These are phyloP conservation scores for Poicephalus gulielmi DNA, from an alignment of 2,113 vertebrate genomes.

Conservation along the genomic window DNA sequence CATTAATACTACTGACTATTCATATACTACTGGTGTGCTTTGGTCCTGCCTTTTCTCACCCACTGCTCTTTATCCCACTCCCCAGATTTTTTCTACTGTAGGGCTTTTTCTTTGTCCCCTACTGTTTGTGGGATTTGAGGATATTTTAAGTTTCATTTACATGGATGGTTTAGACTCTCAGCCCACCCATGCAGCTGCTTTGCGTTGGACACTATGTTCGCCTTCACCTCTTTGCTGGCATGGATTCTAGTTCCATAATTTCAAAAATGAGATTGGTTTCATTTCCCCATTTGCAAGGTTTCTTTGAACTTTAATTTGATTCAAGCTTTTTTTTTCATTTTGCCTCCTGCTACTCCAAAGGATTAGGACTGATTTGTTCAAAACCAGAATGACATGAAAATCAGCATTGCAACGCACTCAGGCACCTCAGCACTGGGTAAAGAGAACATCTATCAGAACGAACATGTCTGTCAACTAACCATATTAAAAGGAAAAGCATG, in stretches of 20 bases:
- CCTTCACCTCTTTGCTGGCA: neutral
- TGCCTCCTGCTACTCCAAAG: neutral
- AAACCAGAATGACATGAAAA: neutral
- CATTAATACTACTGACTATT: neutral
- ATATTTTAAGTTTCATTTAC: neutral
- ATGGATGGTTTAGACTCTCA: neutral
- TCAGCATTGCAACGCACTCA: accelerated
- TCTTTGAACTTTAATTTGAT: neutral
- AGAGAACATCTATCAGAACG: neutral
- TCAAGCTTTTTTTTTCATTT: neutral
- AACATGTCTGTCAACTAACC: neutral
- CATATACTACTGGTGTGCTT: neutral
- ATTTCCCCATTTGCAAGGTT: neutral
- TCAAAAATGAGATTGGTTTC: neutral
- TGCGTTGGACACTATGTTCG: neutral
- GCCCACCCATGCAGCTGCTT: neutral
- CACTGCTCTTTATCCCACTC: neutral
- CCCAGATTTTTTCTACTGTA: neutral
- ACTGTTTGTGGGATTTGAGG: neutral
- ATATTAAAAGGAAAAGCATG: neutral
- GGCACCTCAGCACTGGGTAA: accelerated
- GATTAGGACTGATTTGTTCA: neutral
- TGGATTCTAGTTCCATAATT: neutral
- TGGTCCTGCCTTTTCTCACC: neutral
- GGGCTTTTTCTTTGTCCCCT: neutral